A percentile compares a stretch with the other conserved stretches of the same genome.
These are phyloP conservation scores for Microplitis deprimator DNA, from an alignment of 2,888 invertebrate species.

Conservation along the genomic window DNA sequence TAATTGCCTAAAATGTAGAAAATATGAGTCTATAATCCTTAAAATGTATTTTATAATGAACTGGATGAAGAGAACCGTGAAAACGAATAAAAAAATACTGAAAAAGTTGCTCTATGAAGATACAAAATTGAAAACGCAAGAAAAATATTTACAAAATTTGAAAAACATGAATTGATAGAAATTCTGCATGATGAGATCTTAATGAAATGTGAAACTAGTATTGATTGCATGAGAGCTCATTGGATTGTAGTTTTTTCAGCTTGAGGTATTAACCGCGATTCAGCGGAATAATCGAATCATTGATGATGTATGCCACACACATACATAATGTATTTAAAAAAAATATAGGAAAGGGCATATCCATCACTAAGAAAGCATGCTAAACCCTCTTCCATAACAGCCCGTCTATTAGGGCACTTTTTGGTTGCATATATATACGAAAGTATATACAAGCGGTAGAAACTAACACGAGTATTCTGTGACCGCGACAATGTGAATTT, in stretches of 20 bases:
- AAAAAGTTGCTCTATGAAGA: too few species aligned
- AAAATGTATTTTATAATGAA: too few species aligned
- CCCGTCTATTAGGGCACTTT: slow-evolving; percentile 24
- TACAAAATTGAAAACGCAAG: too few species aligned
- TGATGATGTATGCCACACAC: background rate
- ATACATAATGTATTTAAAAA: background rate
- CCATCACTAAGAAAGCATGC: background rate
- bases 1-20: too few species aligned
- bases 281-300: slow-evolving; percentile 10
- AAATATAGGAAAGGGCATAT: background rate
- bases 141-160: background rate
- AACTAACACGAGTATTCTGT: slow-evolving; percentile 36
- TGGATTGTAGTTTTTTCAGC: slow-evolving; percentile 21
- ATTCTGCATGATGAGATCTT: background rate
- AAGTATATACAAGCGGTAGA: slow-evolving; percentile 28
- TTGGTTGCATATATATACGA: background rate
- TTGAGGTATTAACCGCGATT: slow-evolving; percentile 13
- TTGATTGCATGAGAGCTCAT: slow-evolving; percentile 7
- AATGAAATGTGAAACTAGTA: background rate
- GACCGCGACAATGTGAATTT: slow-evolving; percentile 56
- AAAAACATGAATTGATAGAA: background rate
- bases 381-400: background rate
- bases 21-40: too few species aligned
- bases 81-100: too few species aligned
- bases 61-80: too few species aligned